A percentile compares a stretch with the other conserved stretches of the same genome.
These are phyloP conservation scores for Xanthorhoe spadicearia DNA, from an alignment of 2,888 invertebrate species.

Conservation along the genomic window DNA sequence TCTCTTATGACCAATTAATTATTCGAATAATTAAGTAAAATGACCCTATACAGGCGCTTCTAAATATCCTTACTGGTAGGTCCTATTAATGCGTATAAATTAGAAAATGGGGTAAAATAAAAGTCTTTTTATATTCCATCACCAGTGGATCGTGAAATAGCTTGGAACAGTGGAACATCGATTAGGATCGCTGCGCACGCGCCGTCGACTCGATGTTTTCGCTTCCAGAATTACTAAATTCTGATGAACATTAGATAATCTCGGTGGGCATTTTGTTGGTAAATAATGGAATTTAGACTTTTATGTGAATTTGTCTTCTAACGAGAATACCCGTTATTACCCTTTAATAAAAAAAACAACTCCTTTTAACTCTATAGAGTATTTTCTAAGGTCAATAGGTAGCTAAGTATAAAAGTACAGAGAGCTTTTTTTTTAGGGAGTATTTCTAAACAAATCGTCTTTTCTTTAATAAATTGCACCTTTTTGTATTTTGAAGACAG, in stretches of 20 bases:
- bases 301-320: too few species aligned
- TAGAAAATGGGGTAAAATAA: conserved; percentile 16
- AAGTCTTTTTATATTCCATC: conserved; percentile 42
- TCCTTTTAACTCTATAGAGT: neutral
- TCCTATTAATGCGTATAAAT: conserved; percentile 6
- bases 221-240: conserved; percentile 63
- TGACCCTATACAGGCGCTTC: neutral
- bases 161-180: conserved; percentile 65
- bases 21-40: neutral
- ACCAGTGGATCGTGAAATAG: conserved; percentile 67
- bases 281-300: neutral
- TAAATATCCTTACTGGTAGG: neutral
- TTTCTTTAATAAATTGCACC: too few species aligned
- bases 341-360: too few species aligned
- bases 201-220: conserved; percentile 71
- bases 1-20: too few species aligned
- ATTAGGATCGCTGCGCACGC: conserved; percentile 77
- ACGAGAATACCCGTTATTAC: too few species aligned
- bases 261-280: conserved; percentile 12
- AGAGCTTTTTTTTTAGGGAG: too few species aligned
- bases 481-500: too few species aligned
- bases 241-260: conserved; percentile 63
- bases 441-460: too few species aligned
- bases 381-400: too few species aligned
- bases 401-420: too few species aligned